Base-by-base conservation (phyloP, 2,797 vertebrate species). In the Coilia nasus region DNA sequence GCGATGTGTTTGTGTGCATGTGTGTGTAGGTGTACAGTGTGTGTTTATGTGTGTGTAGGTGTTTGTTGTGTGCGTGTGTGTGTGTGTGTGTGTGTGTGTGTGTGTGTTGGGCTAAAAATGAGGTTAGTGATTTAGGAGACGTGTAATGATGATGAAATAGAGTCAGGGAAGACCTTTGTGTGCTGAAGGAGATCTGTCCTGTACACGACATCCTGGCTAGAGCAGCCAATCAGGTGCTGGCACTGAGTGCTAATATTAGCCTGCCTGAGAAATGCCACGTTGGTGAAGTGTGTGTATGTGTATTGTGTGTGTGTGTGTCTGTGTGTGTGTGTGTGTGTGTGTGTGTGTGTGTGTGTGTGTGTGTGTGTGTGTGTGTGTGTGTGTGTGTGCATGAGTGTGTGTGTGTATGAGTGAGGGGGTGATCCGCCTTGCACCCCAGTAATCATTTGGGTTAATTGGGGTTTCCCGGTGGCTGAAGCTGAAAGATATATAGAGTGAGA, bases 381-480 rank as follows among this genome's bases (percentile, higher is more conserved):
- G 9, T 14, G 14, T 54, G 50, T 54, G 50, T 54, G 50, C 9
- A 3, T 54, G 50, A 3, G 7, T 54, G 50, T 54, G 50, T 54
- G 67, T 19, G 28, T 35, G 67, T 67, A 25, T 67, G 62, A 28
- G 31, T 19, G 57, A 21, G 57, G 15, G 57, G 57, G 57, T 75
- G 67, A 15, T 35, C 28, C 3, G 14, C 14, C 67, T 12, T 85
- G 28, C 84, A 64, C 90, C 92, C 89, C 88, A 89, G 91, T 94
- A 94, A 94, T 94, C 93, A 94, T 93, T 92, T 90, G 92, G 94
- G 93, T 95, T 96, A 94, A 95, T 94, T 95, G 93, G 92, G 93
- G 92, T 94, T 94, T 91, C 88, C 85, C 57, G 86, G 90, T 89
- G 91, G 90, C 91, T 81, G 84, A 85, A 85, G 89, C 84, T 89